Evolutionary conservation across 2,797 vertebrate genomes (phyloP).

Genomic region (Scyliorhinus canicula): DNA sequence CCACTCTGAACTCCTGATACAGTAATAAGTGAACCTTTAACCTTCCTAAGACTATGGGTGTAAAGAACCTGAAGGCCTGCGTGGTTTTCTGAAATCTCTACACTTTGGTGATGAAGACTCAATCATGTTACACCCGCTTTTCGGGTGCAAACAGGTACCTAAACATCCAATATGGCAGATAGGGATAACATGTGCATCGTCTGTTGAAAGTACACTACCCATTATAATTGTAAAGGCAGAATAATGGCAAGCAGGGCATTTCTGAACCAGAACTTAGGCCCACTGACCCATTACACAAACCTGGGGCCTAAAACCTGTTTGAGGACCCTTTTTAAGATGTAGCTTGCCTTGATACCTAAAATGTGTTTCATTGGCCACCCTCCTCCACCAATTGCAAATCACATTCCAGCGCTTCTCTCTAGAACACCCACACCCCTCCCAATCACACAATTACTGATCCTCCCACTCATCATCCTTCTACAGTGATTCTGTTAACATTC

Average conservation of each 20-base stretch:
- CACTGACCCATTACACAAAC: not conserved
- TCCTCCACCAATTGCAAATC: not conserved
- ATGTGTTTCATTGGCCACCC: not conserved
- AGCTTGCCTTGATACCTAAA: no score
- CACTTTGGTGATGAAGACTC: conserved; percentile 53
- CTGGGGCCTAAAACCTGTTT: not conserved
- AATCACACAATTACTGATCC: not conserved
- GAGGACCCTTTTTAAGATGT: not conserved
- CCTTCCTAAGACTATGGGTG: conserved; percentile 64
- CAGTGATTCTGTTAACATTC: no score
- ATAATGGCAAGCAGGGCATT: not conserved
- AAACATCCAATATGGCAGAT: not conserved
- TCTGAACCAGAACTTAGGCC: not conserved
- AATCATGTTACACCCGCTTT: not conserved
- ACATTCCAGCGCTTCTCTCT: not conserved
- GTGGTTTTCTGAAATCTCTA: conserved; percentile 50
- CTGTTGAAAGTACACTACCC: not conserved
- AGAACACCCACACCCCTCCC: not conserved
- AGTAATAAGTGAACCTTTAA: conserved; percentile 47
- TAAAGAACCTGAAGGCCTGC: conserved; percentile 56
- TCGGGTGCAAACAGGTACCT: not conserved
- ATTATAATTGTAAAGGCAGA: not conserved
- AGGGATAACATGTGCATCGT: not conserved
- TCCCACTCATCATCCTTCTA: no score
- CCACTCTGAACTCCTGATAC: conserved; percentile 41